These are phyloP conservation scores for Chloroclystis v-ata DNA, from an alignment of 2,888 invertebrate genomes.

Conservation along the genomic window DNA sequence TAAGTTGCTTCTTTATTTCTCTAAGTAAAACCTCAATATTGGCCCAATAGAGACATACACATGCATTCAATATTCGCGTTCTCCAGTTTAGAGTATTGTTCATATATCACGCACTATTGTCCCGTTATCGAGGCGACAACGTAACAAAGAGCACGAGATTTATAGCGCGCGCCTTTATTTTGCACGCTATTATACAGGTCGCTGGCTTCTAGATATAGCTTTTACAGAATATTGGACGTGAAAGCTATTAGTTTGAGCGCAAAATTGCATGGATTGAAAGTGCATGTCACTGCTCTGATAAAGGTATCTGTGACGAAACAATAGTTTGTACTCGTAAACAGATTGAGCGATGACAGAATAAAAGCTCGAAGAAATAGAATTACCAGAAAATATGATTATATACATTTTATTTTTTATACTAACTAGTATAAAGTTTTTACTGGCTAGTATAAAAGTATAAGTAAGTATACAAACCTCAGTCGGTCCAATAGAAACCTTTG, in stretches of 20 bases:
- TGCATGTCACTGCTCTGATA: not conserved
- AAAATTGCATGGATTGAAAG: not conserved
- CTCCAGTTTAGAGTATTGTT: constrained; percentile 36
- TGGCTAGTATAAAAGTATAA: too few relatives aligned
- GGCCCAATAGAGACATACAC: not conserved
- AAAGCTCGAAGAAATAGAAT: too few relatives aligned
- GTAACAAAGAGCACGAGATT: constrained; percentile 37
- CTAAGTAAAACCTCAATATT: too few relatives aligned
- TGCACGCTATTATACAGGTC: constrained; percentile 33
- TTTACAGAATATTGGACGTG: constrained; percentile 3
- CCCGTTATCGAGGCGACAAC: constrained; percentile 44
- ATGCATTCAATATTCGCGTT: constrained; percentile 45
- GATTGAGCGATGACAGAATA: too few relatives aligned
- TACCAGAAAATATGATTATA: too few relatives aligned
- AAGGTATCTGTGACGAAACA: too few relatives aligned
- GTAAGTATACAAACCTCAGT: too few relatives aligned
- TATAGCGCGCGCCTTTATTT: constrained; percentile 33
- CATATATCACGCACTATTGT: constrained; percentile 53
- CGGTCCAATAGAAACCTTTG: too few relatives aligned
- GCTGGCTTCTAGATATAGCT: constrained; percentile 19
- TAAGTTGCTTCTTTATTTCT: too few relatives aligned
- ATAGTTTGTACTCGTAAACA: too few relatives aligned
- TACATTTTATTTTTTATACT: too few relatives aligned
- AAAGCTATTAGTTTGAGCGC: not conserved
- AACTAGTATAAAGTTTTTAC: too few relatives aligned